These are phyloP conservation scores for Ypsolopha scabrella DNA, from an alignment of 2,888 invertebrate species.

Conservation along the genomic window DNA sequence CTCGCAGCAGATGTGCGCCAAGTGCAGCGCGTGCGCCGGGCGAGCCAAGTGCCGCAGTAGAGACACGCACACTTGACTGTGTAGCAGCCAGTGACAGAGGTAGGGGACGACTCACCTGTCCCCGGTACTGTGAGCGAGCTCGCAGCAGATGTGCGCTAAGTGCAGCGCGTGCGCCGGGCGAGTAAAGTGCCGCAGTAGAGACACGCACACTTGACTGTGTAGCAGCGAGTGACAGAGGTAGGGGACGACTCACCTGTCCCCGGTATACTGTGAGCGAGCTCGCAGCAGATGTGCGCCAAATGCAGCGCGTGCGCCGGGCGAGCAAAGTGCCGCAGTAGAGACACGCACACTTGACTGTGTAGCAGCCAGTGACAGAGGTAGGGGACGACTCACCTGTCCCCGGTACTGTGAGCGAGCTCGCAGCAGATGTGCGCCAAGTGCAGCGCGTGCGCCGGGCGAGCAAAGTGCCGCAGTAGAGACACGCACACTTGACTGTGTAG, in stretches of 20 bases:
- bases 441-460: slow-evolving; percentile 19
- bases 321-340: slow-evolving; percentile 25
- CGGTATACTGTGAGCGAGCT: slow-evolving; percentile 19
- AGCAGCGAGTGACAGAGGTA: slow-evolving; percentile 20
- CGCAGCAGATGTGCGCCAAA: slow-evolving; percentile 31
- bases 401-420: slow-evolving; percentile 18
- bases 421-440: slow-evolving; percentile 38
- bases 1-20: slow-evolving; percentile 31
- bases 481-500: slow-evolving; percentile 13
- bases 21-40: slow-evolving; percentile 25
- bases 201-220: slow-evolving; percentile 12
- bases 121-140: slow-evolving; percentile 17
- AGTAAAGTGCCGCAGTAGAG: slow-evolving; percentile 25
- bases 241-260: slow-evolving; percentile 13
- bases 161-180: slow-evolving; percentile 26
- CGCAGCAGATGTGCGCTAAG: slow-evolving; percentile 33
- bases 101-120: slow-evolving; percentile 16
- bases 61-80: slow-evolving; percentile 14
- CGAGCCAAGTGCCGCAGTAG: slow-evolving; percentile 25
- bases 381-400: slow-evolving; percentile 12
- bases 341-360: slow-evolving; percentile 12
- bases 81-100: slow-evolving; percentile 17
- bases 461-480: slow-evolving; percentile 25
- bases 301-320: slow-evolving; percentile 26
- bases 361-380: neutral